These are phyloP conservation scores for Hafferia zeledoni DNA, from an alignment of 2,797 vertebrate genomes.

Conservation along the genomic window DNA sequence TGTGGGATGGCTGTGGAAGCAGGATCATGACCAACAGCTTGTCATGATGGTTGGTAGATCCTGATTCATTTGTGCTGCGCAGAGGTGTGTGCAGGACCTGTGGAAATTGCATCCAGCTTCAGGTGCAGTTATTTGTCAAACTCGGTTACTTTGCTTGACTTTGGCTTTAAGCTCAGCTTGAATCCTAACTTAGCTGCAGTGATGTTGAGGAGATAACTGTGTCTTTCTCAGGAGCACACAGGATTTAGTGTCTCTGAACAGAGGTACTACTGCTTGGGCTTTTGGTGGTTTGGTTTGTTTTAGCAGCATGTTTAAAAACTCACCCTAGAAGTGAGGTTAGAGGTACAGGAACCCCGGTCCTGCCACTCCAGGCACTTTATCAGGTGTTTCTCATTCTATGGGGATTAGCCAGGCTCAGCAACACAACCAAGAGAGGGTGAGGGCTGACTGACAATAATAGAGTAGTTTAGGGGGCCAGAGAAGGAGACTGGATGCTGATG, in stretches of 20 bases:
- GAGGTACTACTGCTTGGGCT: neutral
- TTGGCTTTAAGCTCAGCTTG: neutral
- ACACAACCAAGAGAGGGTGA: neutral
- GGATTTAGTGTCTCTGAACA: neutral
- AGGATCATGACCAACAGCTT: too few species aligned
- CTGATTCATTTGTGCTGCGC: neutral
- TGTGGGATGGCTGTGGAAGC: neutral
- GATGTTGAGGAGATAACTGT: neutral
- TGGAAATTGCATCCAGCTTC: neutral
- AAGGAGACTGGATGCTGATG: neutral
- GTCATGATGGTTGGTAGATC: neutral
- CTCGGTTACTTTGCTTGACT: neutral
- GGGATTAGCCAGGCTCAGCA: neutral
- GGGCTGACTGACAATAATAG: neutral
- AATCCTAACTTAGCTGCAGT: neutral
- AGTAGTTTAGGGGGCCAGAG: accelerated
- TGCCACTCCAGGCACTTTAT: neutral
- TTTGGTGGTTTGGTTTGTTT: neutral
- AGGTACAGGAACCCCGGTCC: accelerated
- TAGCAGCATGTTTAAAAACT: neutral
- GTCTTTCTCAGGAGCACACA: accelerated
- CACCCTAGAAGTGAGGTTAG: neutral
- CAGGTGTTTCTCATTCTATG: accelerated
- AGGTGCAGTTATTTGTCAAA: neutral
- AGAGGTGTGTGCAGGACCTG: neutral